Base-by-base conservation (phyloP, 2,113 vertebrate species). In the Lethenteron reissneri region DNA sequence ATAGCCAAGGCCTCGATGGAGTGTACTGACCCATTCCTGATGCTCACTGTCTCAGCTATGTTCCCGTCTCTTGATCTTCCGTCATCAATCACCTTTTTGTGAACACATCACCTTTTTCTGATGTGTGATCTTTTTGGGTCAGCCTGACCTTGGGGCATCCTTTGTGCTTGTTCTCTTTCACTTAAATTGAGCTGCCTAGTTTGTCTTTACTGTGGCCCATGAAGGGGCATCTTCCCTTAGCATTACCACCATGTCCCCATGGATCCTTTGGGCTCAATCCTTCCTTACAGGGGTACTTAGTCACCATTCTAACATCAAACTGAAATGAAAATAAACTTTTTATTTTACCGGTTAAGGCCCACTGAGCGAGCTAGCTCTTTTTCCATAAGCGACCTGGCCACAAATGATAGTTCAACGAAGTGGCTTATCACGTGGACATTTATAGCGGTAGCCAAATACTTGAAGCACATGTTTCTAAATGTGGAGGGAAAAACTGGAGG, bases 111-210 rank as follows among this genome's bases (percentile, higher is more conserved):
- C n/a, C 2, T n/a, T 68, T 68, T 68, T 68, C 64, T 68, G 64
- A 25, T 68, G 64, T 68, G 62, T 68, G 64, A 25, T 25, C 64
- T 68, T 25, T 68, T 68, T 68, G 64, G 64, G 64, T 9, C 9
- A 10, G 9, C 64, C 25, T 68, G 64, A 68, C 14, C 60, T 64
- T 19, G 60, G 64, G n/a, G n/a, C 64, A 68, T 68, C 64, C 64
- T 68, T 11, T 2, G 64, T 68, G 25, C 64, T n/a, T 10, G n/a
- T 11, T 25, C 64, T 68, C 64, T 25, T 11, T 68, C 25, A 68
- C 64, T 17, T 68, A 68, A 68, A 68, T 68, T 17, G n/a, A 68
- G 64, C 64, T 68, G 64, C 64, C 64, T 25, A 68, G 64, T 8
- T 68, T 68, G n/a, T 64, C 17, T 19, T 64, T 64, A 15, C 25